Conservation (phyloP, 1,140 invertebrate species). For the Polypedilum pembai region DNA sequence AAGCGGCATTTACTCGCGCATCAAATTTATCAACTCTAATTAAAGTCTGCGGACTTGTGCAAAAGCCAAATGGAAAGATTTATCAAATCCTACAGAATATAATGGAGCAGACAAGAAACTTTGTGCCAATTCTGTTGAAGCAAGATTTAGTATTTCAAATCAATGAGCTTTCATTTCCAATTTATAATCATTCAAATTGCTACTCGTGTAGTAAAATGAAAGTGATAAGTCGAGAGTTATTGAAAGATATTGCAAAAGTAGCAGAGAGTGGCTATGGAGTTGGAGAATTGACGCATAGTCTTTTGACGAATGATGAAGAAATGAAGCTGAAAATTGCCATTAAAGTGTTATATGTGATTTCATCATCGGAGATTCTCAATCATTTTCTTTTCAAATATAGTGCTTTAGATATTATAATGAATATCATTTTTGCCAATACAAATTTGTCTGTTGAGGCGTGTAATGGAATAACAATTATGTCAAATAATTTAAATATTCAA, state of each 20-base stretch:
- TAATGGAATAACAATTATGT: conserved; percentile 39
- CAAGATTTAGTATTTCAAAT: conserved; percentile 41
- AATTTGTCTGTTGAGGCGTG: conserved; percentile 39
- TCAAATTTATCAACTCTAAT: not conserved
- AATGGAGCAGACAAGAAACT: conserved; percentile 30
- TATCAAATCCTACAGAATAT: conserved; percentile 1
- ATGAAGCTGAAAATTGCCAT: conserved; percentile 41
- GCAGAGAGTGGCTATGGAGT: conserved; percentile 42
- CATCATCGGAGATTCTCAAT: conserved; percentile 33
- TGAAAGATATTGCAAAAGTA: conserved; percentile 40
- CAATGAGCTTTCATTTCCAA: conserved; percentile 39
- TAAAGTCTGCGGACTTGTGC: not conserved
- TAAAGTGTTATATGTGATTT: conserved; percentile 35
- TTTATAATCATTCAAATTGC: conserved; percentile 30
- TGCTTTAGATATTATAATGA: conserved; percentile 37
- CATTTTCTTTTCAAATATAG: conserved; percentile 40
- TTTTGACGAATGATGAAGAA: conserved; percentile 36
- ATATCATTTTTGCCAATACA: conserved; percentile 38
- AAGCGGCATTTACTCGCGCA: not conserved
- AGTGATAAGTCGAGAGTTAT: conserved; percentile 38
- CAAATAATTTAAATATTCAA: conserved; percentile 35
- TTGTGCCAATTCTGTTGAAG: conserved; percentile 40
- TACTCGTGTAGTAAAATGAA: conserved; percentile 34
- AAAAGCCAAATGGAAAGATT: not conserved
- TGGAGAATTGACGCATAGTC: conserved; percentile 38